Conservation (phyloP, 2,113 vertebrate species). For the Semicossyphus pulcher region DNA sequence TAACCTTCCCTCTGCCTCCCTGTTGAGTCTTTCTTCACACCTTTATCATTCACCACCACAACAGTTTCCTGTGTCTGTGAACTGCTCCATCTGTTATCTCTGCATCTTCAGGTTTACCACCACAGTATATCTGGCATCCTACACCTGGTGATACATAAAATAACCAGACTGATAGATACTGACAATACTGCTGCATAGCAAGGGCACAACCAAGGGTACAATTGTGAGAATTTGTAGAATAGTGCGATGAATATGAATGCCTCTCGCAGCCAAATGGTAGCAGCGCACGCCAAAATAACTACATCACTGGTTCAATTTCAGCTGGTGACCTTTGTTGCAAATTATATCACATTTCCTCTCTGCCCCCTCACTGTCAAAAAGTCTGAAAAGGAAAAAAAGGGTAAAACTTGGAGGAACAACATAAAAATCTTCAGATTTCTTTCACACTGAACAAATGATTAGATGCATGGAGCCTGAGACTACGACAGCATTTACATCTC, state of each 20-base stretch:
- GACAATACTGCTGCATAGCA: slow-evolving; percentile 10
- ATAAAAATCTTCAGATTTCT: not conserved
- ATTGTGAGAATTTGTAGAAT: not conserved
- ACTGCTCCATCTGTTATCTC: slow-evolving; percentile 68
- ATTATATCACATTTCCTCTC: not conserved
- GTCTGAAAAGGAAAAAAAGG: not conserved
- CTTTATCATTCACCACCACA: slow-evolving; percentile 60
- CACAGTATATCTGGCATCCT: slow-evolving; percentile 48
- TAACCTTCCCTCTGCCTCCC: slow-evolving; percentile 62
- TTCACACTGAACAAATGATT: not conserved
- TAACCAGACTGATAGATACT: slow-evolving; percentile 26
- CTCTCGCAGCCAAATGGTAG: not conserved
- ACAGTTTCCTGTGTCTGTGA: slow-evolving; percentile 70
- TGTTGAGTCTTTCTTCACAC: slow-evolving; percentile 72
- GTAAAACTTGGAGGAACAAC: not conserved
- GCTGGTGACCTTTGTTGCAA: not conserved
- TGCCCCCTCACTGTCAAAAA: not conserved
- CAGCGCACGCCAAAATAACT: not conserved
- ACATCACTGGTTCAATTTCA: not conserved
- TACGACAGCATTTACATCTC: not conserved
- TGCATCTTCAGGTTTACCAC: slow-evolving; percentile 54
- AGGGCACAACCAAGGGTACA: slow-evolving; percentile 6
- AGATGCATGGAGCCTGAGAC: not conserved
- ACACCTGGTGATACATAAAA: slow-evolving; percentile 32
- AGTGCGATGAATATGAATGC: not conserved